Evolutionary conservation across 2,888 invertebrate species (phyloP).

Genomic region (Phortica magna): DNA sequence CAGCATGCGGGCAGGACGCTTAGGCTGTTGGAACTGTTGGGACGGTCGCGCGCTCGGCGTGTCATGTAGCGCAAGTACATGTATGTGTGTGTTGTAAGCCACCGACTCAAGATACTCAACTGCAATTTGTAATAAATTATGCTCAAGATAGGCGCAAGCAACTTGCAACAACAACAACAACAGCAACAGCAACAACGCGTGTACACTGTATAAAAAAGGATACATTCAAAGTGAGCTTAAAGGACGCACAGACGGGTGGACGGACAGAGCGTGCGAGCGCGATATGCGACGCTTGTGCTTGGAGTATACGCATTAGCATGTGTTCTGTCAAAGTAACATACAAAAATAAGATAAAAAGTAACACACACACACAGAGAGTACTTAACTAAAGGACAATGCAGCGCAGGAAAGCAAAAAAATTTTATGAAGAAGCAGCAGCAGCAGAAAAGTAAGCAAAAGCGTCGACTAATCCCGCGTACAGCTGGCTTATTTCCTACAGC

Average conservation of each 20-base stretch:
- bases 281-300: neutral
- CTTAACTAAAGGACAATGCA: neutral
- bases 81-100: too few species aligned
- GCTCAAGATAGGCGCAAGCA: too few species aligned
- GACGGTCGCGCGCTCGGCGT: too few species aligned
- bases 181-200: too few species aligned
- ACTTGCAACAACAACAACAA: too few species aligned
- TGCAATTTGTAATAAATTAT: too few species aligned
- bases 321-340: neutral
- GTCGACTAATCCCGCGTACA: neutral
- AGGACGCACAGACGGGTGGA: too few species aligned
- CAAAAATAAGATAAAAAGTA: slow-evolving; percentile 3
- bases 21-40: neutral
- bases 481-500: neutral
- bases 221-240: too few species aligned
- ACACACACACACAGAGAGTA: neutral
- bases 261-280: neutral
- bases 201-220: too few species aligned
- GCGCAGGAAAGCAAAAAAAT: neutral
- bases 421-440: neutral
- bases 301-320: neutral
- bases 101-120: too few species aligned
- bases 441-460: neutral
- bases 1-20: neutral
- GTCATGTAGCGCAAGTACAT: too few species aligned